Percentiles rank a stretch among this genome's conserved stretches.
These are phyloP conservation scores for Phalacrocorax carbo DNA, from an alignment of 2,113 vertebrate genomes.

Conservation along the genomic window DNA sequence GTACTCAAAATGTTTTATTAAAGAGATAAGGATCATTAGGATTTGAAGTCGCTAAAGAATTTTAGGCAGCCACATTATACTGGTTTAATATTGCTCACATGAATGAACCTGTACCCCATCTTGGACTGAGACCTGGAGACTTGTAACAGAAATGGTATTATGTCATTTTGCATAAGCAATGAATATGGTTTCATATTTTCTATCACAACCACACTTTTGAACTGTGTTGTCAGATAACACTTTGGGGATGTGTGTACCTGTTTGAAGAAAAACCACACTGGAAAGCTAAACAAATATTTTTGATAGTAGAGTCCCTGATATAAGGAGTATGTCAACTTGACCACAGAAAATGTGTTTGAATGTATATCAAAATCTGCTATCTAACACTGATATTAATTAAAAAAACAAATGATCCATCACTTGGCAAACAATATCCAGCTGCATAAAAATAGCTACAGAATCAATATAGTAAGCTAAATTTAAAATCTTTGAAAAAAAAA, in stretches of 20 bases:
- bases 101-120: background rate
- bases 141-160: background rate
- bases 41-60: background rate
- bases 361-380: constrained; percentile 14
- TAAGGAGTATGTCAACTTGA: background rate
- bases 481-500: background rate
- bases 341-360: constrained; percentile 28
- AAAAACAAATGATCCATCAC: background rate
- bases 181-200: background rate
- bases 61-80: background rate
- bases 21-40: background rate
- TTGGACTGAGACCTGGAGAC: background rate
- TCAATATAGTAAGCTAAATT: background rate
- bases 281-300: constrained; percentile 5
- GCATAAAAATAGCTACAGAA: background rate
- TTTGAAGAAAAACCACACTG: background rate
- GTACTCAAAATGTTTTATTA: background rate
- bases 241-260: background rate
- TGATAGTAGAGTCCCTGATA: background rate
- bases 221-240: background rate
- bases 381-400: constrained; percentile 13
- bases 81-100: background rate
- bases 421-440: background rate
- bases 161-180: background rate
- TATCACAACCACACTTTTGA: background rate